phyloP scores from a whole-genome alignment of 2,113 vertebrate genomes.

The Tinamus guttatus region DNA sequence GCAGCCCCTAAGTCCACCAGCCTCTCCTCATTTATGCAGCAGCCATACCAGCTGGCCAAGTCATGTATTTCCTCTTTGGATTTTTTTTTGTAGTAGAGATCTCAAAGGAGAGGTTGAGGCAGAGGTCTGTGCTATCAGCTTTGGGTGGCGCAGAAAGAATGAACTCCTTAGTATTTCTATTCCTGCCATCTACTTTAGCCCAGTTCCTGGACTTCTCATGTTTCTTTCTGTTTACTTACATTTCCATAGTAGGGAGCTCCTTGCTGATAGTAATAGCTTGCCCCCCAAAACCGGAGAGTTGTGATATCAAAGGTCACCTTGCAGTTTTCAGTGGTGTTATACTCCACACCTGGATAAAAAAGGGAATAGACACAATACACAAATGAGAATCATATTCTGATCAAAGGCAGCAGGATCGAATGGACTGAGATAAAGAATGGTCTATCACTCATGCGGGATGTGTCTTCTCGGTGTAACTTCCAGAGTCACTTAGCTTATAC shows the following conservation, averaged over 20 bases:
- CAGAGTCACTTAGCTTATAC: background rate
- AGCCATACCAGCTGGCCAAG: background rate
- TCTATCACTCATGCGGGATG: background rate
- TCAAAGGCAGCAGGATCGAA: background rate
- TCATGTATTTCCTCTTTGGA: background rate
- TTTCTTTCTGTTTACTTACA: constrained; percentile 34
- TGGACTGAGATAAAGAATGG: background rate
- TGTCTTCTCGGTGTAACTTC: background rate
- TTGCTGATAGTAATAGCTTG: constrained; percentile 57
- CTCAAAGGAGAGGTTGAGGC: background rate
- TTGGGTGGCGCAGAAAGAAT: background rate
- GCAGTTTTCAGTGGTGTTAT: constrained; percentile 38
- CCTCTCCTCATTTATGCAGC: background rate
- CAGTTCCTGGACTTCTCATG: background rate
- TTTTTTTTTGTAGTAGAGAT: background rate
- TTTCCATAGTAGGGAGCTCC: constrained; percentile 65
- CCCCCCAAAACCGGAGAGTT: constrained; percentile 26
- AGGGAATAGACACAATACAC: background rate
- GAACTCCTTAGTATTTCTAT: background rate
- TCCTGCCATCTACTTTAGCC: background rate
- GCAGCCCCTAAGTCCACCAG: background rate
- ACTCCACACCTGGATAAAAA: constrained; percentile 42
- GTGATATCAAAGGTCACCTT: constrained; percentile 45
- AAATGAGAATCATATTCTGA: background rate
- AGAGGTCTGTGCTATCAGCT: background rate